Conservation (phyloP, 2,888 invertebrate genomes). For the Alitta virens region DNA sequence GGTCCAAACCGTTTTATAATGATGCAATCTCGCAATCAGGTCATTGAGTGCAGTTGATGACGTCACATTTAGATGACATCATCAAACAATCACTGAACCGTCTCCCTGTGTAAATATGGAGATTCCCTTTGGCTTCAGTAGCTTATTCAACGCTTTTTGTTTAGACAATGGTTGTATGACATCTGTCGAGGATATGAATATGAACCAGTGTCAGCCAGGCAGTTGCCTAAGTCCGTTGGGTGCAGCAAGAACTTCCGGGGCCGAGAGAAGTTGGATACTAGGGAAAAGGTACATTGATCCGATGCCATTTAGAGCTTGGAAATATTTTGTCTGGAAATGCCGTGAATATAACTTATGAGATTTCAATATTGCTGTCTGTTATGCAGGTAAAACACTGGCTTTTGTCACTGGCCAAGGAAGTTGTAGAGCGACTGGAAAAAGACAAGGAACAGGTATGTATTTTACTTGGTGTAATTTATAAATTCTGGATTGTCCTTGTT, state of each 20-base stretch:
- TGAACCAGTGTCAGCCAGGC: slow-evolving; percentile 81
- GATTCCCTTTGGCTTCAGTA: too few species aligned
- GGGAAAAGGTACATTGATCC: slow-evolving; percentile 40
- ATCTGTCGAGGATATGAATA: slow-evolving; percentile 82
- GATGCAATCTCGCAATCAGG: too few species aligned
- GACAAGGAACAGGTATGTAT: slow-evolving; percentile 27
- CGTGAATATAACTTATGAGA: too few species aligned
- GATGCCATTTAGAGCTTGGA: not conserved
- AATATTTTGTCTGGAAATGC: too few species aligned
- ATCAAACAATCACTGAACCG: too few species aligned
- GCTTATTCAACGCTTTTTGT: too few species aligned
- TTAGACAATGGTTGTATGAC: slow-evolving; percentile 66
- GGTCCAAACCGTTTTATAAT: too few species aligned
- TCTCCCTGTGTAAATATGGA: too few species aligned
- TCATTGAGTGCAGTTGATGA: too few species aligned
- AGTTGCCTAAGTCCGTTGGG: slow-evolving; percentile 89
- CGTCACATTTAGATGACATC: too few species aligned
- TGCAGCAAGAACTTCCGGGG: slow-evolving; percentile 91
- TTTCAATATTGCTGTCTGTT: not conserved
- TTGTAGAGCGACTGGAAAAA: slow-evolving; percentile 27
- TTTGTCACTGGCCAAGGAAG: slow-evolving; percentile 22
- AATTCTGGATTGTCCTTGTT: too few species aligned
- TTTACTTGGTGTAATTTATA: too few species aligned
- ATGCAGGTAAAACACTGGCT: slow-evolving; percentile 30
- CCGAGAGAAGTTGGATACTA: slow-evolving; percentile 44